Evolutionary conservation across 2,888 invertebrate species (phyloP).

Genomic region (Acanthoscelides obtectus): DNA sequence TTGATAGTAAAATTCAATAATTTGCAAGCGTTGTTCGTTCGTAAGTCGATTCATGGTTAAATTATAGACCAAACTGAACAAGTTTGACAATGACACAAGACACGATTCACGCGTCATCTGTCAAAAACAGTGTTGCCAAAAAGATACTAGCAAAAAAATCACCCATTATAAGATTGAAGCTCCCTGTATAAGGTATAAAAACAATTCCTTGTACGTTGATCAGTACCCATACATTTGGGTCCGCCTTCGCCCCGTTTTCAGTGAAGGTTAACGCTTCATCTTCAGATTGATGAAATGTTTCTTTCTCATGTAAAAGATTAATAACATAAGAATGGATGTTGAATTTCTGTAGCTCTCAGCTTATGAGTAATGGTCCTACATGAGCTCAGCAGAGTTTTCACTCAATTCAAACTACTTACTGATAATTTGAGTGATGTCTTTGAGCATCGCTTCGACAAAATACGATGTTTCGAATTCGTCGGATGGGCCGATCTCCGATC

Average conservation of each 20-base stretch:
- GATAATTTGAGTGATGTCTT: slow-evolving; percentile 8
- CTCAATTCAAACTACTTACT: slow-evolving; percentile 26
- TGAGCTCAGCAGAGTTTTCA: slow-evolving; percentile 45
- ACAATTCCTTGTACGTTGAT: background rate
- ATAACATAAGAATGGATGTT: slow-evolving; percentile 45
- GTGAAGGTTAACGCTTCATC: slow-evolving; percentile 4
- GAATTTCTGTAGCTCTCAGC: slow-evolving; percentile 40
- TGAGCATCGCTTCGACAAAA: background rate
- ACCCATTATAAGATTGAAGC: too few relatives aligned
- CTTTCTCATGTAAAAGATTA: slow-evolving; percentile 35
- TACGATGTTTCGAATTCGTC: background rate
- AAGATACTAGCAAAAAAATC: too few relatives aligned
- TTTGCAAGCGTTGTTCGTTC: too few relatives aligned
- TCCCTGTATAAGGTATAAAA: background rate
- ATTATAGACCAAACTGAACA: too few relatives aligned
- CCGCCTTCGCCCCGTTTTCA: background rate
- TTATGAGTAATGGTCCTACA: slow-evolving; percentile 46
- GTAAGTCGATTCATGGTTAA: too few relatives aligned
- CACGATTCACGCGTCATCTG: too few relatives aligned
- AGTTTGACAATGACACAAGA: too few relatives aligned
- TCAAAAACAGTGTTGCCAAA: too few relatives aligned
- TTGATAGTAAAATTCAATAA: too few relatives aligned
- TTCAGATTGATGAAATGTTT: slow-evolving; percentile 12
- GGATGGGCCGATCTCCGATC: too few relatives aligned
- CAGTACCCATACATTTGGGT: background rate